Evolutionary conservation across 1,140 invertebrate species (phyloP).

Genomic region (Pomacea maculata): DNA sequence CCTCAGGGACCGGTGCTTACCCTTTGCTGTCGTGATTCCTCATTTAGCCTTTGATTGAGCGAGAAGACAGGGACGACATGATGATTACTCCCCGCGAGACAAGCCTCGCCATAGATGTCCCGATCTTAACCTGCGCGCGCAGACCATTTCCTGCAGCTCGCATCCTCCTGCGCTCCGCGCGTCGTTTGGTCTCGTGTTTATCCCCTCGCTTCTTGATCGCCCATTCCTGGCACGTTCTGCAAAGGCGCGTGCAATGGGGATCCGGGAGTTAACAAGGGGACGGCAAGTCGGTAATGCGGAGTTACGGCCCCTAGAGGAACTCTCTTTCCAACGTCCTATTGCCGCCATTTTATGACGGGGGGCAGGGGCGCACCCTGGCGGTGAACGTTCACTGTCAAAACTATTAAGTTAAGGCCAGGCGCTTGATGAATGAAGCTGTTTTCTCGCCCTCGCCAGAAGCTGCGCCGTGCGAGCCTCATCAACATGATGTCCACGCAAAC

Average conservation of each 20-base stretch:
- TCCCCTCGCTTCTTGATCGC: background rate
- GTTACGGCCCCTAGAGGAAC: constrained; percentile 19
- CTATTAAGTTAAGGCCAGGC: constrained; percentile 10
- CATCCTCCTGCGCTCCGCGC: background rate
- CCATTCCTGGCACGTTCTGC: constrained; percentile 4
- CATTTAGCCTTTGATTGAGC: constrained; percentile 15
- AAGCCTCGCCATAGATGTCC: background rate
- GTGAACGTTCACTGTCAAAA: background rate
- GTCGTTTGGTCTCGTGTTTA: constrained; percentile 2
- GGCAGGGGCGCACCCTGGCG: background rate
- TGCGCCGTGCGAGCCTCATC: background rate
- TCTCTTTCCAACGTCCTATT: constrained; percentile 12
- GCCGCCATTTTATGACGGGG: background rate
- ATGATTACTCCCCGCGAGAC: constrained; percentile 7
- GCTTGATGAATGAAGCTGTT: constrained; percentile 9
- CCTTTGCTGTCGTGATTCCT: constrained; percentile 18
- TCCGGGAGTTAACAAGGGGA: background rate
- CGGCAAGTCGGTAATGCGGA: constrained; percentile 10
- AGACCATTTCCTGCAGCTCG: background rate
- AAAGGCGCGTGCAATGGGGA: background rate
- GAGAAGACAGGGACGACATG: constrained; percentile 12
- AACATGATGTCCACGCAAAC: too few relatives aligned
- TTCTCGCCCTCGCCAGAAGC: background rate
- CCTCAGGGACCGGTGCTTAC: constrained; percentile 1
- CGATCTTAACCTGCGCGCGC: constrained; percentile 7